Base-by-base conservation (phyloP, 2,113 vertebrate genomes). In the Amphilophus citrinellus region DNA sequence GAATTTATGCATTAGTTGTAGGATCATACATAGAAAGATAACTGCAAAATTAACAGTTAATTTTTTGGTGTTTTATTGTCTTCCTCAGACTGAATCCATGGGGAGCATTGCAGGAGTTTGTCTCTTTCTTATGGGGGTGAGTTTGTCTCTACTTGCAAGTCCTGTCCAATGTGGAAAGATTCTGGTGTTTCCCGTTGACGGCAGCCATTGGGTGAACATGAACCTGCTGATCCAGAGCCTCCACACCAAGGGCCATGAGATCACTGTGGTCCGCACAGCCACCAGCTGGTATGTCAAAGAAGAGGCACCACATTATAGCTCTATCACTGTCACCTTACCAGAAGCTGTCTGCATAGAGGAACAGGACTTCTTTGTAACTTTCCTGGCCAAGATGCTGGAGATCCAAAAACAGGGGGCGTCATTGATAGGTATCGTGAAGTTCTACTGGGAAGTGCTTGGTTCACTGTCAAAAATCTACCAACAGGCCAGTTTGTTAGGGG, bases 191-290 rank as follows among this genome's bases (percentile, higher is more conserved):
- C 96, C 96, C 0, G 85, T 95, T 0, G 97, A 96, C 2, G 96
- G 94, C 11, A 98, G 97, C 89, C 97, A 97, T 79, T 97, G 95
- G 96, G 42, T 97, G 11, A 97, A 97, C 89, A 93, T 96, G 87
- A 93, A 97, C 50, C 66, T 87, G 11, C 78, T 97, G 20, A 91
- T 98, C 20, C 58, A 96, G 18, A 89, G 92, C 15, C 96, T 97
- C 18, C 92, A 95, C 1, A 10, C 24, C 58, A 89, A 84, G 7
- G 96, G 95, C 15, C 97, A 97, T 0, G 92, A 96, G 7, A 90
- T 97, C 79, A 97, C 96, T 0, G 94, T 97, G 53, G 89, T 95
- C 93, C 87, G 95, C 82, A 88, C 88, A 0, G 1, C 96, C 79
- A 95, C 90, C 5, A 94, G 92, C 76, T 95, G 94, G 95, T 96